Base-by-base conservation (phyloP, 2,113 vertebrate species). In the Otis tarda region DNA sequence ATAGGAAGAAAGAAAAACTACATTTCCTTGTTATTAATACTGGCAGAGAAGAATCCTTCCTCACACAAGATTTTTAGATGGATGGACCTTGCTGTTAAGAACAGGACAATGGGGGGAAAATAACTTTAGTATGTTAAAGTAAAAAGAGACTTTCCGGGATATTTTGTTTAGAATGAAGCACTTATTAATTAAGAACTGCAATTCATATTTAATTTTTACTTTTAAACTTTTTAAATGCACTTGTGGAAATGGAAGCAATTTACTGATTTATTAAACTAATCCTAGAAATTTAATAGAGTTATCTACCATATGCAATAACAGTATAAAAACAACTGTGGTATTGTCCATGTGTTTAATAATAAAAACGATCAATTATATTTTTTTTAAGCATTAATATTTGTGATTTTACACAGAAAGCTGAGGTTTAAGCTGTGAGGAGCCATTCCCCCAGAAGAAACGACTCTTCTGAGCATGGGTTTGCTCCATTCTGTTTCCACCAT, bases 361-460 rank as follows among this genome's bases (percentile, higher is more conserved):
- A 69, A 76, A 70, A 4, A 7, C 4, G 9, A 37, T 16, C 2
- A 31, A 49, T 33, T 63, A 1, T 49, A 31, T 10, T 10, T 41
- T 53, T 49, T 31, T 88, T 70, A 43, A 57, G 2, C 10, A 43
- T 28, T 47, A 37, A 27, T 78, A 56, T 18, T 43, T 1, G 9
- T 19, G 79, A 20, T 47, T 89, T 87, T 76, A 85, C 27, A 41
- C 6, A 31, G 28, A 86, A 89, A 56, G 12, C 6, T 82, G 61
- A 84, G 3, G 23, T 89, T 95, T 74, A 87, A 85, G 19, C 14
- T 73, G 14, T 85, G 65, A 87, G 33, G 24, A 28, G 10, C 33
- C 2, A 1, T 68, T 88, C 17, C 15, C 11, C 3, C 10, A 19
- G 24, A 61, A 80, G 4, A 50, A 89, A 78, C 18, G 0, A 35